These are phyloP conservation scores for Nycticebus coucang DNA, from an alignment of 2,113 vertebrate genomes.

Conservation along the genomic window DNA sequence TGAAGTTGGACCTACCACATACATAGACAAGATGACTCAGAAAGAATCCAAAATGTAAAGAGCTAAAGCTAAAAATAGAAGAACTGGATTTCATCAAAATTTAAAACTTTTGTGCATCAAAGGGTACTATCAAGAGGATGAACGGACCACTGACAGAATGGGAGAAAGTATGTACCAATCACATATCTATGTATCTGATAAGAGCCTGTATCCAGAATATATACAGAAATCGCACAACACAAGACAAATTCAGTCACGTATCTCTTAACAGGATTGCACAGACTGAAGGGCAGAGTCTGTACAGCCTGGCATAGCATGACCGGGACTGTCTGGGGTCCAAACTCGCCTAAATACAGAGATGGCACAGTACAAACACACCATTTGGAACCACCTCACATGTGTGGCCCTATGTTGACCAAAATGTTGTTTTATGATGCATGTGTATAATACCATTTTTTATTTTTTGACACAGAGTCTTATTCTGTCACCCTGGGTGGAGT, in stretches of 20 bases:
- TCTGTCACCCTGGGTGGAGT: too few species aligned
- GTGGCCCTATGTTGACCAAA: not conserved
- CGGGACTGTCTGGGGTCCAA: not conserved
- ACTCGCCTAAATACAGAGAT: not conserved
- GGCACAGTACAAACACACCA: not conserved
- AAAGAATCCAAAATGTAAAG: not conserved
- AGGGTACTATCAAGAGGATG: not conserved
- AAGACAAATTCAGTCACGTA: not conserved
- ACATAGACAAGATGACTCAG: not conserved
- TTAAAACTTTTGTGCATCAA: not conserved
- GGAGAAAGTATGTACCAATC: not conserved
- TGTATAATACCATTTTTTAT: not conserved
- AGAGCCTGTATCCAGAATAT: rapidly evolving
- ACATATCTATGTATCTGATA: rapidly evolving
- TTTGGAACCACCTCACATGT: not conserved
- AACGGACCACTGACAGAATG: not conserved
- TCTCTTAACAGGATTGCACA: not conserved
- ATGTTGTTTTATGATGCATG: not conserved
- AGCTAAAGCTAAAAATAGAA: not conserved
- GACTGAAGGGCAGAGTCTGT: not conserved
- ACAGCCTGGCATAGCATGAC: too few species aligned
- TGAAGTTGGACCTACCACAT: not conserved
- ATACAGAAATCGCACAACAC: not conserved
- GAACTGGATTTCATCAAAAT: not conserved
- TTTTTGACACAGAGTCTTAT: too few species aligned